These are phyloP conservation scores for Mormyrops attenuatus DNA, from an alignment of 2,797 vertebrate genomes.

Conservation along the genomic window DNA sequence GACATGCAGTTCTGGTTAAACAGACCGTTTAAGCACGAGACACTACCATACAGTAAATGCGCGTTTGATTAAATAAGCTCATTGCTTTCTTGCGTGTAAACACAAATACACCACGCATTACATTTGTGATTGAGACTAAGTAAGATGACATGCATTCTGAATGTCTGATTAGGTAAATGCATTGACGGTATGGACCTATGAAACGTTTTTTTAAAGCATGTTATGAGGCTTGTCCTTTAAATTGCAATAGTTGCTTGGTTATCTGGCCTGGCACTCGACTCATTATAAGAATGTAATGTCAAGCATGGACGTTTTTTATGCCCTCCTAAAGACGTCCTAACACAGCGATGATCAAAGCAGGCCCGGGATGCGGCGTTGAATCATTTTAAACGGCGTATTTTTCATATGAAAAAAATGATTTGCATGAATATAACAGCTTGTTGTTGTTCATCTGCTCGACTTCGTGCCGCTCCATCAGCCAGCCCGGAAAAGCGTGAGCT, in stretches of 20 bases:
- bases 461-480: background rate
- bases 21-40: background rate
- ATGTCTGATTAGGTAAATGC: background rate
- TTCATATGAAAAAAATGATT: slow-evolving; percentile 12
- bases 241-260: background rate
- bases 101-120: background rate
- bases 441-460: slow-evolving; percentile 9
- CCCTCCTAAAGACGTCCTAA: background rate
- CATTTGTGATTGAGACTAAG: background rate
- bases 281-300: background rate
- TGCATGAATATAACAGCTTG: slow-evolving; percentile 4
- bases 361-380: background rate
- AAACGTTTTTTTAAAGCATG: background rate
- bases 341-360: background rate
- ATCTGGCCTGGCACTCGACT: background rate
- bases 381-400: slow-evolving; percentile 1
- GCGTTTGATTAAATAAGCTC: background rate
- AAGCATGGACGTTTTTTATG: slow-evolving; percentile 8
- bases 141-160: background rate
- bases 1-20: background rate
- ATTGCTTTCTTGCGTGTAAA: background rate
- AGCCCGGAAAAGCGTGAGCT: background rate
- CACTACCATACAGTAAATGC: background rate
- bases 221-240: background rate
- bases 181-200: background rate